Percentiles rank a stretch among this genome's conserved stretches.
Conservation (phyloP, 2,888 invertebrate species). For the Exocentrus adspersus region DNA sequence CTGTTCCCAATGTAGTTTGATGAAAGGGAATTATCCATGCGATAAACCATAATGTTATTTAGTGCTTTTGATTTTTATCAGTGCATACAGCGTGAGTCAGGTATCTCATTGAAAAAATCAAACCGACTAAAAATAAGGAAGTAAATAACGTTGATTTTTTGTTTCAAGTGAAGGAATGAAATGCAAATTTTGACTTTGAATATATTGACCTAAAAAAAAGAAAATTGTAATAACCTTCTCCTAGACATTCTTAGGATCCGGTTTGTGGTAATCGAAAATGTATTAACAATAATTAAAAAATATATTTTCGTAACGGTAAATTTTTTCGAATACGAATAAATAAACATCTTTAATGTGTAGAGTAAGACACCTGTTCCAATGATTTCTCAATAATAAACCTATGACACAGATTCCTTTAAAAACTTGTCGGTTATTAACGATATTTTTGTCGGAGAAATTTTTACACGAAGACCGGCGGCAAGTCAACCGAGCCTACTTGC, state of each 20-base stretch:
- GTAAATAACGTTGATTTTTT: no score
- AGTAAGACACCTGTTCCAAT: conserved; percentile 38
- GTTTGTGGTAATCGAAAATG: background rate
- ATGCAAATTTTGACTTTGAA: no score
- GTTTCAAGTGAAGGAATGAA: no score
- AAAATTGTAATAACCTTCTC: no score
- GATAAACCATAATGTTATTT: background rate
- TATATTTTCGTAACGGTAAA: conserved; percentile 14
- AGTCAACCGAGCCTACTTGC: background rate
- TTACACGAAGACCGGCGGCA: background rate
- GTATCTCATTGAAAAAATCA: no score
- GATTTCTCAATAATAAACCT: conserved; percentile 41
- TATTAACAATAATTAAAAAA: background rate
- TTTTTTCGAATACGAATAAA: conserved; percentile 10
- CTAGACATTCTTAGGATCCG: no score
- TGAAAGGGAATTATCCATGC: conserved; percentile 1
- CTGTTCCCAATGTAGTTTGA: background rate
- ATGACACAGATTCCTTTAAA: conserved; percentile 40
- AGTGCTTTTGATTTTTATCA: background rate
- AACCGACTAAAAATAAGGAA: no score
- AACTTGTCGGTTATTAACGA: conserved; percentile 28
- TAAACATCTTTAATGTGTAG: conserved; percentile 20
- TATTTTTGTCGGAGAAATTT: conserved; percentile 23
- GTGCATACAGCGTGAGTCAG: background rate
- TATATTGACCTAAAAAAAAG: background rate